These are phyloP conservation scores for Leptothorax acervorum DNA, from an alignment of 2,888 invertebrate genomes.

Conservation along the genomic window DNA sequence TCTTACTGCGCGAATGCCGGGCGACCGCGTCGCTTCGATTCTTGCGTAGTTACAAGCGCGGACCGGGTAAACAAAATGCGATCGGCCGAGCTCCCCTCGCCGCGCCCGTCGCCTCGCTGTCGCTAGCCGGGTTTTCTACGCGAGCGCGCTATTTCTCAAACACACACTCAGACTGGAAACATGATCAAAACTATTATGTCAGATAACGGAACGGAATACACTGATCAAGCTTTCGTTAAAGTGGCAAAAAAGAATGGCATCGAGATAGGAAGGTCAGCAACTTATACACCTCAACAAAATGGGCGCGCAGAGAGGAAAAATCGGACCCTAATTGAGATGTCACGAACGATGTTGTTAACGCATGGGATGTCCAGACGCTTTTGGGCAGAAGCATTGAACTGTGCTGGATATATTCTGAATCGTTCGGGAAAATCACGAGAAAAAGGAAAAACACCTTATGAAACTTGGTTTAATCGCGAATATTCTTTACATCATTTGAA, in stretches of 20 bases:
- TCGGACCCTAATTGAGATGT: slow-evolving; percentile 37
- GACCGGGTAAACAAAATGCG: too few relatives aligned
- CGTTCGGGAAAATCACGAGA: background rate
- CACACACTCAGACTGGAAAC: slow-evolving; percentile 47
- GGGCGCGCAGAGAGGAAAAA: slow-evolving; percentile 52
- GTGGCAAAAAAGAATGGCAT: slow-evolving; percentile 45
- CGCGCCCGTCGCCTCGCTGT: too few relatives aligned
- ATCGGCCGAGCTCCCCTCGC: too few relatives aligned
- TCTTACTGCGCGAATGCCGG: too few relatives aligned
- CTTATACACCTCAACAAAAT: slow-evolving; percentile 51
- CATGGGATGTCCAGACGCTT: slow-evolving; percentile 46
- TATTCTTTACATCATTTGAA: background rate
- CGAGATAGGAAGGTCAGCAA: slow-evolving; percentile 32
- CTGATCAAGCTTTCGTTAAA: slow-evolving; percentile 26
- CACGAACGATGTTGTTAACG: slow-evolving; percentile 54
- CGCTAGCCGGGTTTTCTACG: too few relatives aligned
- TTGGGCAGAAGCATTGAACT: slow-evolving; percentile 55
- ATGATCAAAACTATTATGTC: slow-evolving; percentile 46
- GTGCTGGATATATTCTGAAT: slow-evolving; percentile 48
- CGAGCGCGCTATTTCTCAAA: too few relatives aligned
- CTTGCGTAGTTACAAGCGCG: too few relatives aligned
- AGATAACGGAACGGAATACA: slow-evolving; percentile 57
- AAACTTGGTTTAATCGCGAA: slow-evolving; percentile 8
- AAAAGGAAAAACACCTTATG: slow-evolving; percentile 19
- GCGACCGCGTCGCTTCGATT: too few relatives aligned